Evolutionary conservation across 2,888 invertebrate species (phyloP).

Genomic region (Lordiphosa fenestrarum): DNA sequence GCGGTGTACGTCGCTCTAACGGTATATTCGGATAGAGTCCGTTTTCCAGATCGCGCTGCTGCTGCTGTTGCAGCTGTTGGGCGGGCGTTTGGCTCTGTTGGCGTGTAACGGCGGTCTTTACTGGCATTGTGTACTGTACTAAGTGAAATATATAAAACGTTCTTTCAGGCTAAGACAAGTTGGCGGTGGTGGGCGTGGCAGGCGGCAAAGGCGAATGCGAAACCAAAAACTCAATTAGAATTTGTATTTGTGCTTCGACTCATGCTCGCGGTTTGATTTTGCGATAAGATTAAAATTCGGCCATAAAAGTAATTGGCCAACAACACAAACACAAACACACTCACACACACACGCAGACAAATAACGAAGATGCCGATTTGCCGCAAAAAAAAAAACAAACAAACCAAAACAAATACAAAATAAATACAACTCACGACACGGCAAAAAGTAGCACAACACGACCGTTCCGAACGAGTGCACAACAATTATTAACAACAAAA

Average conservation of each 20-base stretch:
- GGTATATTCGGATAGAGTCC: slow-evolving; percentile 74
- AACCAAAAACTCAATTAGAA: slow-evolving; percentile 33
- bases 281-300: slow-evolving; percentile 63
- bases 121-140: slow-evolving; percentile 45
- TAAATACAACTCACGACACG: no score
- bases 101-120: slow-evolving; percentile 44
- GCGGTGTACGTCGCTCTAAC: slow-evolving; percentile 53
- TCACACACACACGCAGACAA: background rate
- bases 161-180: no score
- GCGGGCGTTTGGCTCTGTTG: slow-evolving; percentile 66
- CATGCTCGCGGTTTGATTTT: slow-evolving; percentile 46
- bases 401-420: background rate
- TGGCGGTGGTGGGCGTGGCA: slow-evolving; percentile 1
- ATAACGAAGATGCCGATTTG: no score
- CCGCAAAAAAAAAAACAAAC: background rate
- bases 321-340: background rate
- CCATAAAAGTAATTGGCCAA: slow-evolving; percentile 24
- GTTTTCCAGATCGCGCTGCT: slow-evolving; percentile 71
- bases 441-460: background rate
- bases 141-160: no score
- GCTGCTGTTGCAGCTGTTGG: slow-evolving; percentile 62
- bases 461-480: slow-evolving; percentile 3
- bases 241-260: slow-evolving; percentile 30
- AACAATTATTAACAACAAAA: slow-evolving; percentile 5
- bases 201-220: slow-evolving; percentile 10